These are phyloP conservation scores for Muraenolepis orangiensis DNA, from an alignment of 2,797 vertebrate genomes.

Conservation along the genomic window DNA sequence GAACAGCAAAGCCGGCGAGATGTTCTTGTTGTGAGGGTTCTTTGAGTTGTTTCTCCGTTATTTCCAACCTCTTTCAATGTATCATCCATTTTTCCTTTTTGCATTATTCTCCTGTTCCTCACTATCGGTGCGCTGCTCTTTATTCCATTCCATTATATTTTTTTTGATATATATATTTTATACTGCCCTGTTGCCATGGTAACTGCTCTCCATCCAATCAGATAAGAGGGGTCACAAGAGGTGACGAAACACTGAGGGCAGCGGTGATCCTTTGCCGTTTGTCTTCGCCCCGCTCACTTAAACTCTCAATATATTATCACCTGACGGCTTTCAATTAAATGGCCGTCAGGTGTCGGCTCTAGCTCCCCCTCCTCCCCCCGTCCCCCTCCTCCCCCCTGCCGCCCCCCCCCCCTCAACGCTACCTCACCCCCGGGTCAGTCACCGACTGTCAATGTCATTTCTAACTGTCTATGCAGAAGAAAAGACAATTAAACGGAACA, in stretches of 20 bases:
- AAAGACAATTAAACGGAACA: background rate
- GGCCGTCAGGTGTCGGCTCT: background rate
- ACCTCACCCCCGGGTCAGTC: too few relatives aligned
- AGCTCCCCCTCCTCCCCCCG: background rate
- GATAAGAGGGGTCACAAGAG: constrained; percentile 13
- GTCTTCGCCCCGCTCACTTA: constrained; percentile 31
- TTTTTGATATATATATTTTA: background rate
- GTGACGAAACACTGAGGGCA: constrained; percentile 40
- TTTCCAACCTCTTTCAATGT: background rate
- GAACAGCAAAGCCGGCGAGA: too few relatives aligned
- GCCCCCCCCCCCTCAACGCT: background rate
- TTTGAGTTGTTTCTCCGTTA: too few relatives aligned
- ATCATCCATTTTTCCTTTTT: background rate
- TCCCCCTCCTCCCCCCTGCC: background rate
- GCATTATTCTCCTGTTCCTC: background rate
- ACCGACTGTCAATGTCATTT: too few relatives aligned
- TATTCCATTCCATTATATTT: background rate
- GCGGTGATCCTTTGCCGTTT: constrained; percentile 38
- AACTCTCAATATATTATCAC: background rate
- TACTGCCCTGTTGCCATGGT: background rate
- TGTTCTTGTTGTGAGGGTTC: too few relatives aligned
- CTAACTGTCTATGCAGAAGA: background rate
- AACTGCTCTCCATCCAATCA: background rate
- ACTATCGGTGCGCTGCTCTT: background rate
- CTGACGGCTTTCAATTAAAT: background rate